Evolutionary conservation across 2,113 vertebrate species (phyloP).

Genomic region (Oreotragus oreotragus): DNA sequence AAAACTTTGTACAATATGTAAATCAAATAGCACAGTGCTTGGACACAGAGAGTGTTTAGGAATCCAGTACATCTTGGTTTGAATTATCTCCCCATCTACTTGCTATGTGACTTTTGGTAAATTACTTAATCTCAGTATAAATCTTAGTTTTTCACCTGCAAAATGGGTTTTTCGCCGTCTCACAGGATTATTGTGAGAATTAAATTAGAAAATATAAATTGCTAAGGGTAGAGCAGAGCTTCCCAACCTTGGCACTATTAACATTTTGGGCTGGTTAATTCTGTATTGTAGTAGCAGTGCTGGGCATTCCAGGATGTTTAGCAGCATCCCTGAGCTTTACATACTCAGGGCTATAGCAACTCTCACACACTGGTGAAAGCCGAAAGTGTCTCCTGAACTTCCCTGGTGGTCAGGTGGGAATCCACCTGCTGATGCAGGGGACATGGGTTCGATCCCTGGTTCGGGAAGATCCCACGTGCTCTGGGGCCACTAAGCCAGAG

Average conservation of each 20-base stretch:
- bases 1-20: not conserved
- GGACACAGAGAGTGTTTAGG: not conserved
- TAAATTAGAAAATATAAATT: not conserved
- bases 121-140: not conserved
- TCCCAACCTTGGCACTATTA: not conserved
- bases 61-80: not conserved
- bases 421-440: not conserved
- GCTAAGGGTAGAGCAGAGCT: not conserved
- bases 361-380: not conserved
- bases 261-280: not conserved
- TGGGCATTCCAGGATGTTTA: not conserved
- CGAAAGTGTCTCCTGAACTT: not conserved
- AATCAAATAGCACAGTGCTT: not conserved
- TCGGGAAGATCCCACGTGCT: not conserved
- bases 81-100: not conserved
- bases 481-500: not conserved
- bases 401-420: not conserved
- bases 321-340: not conserved
- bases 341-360: not conserved
- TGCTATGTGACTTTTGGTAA: not conserved
- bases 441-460: not conserved
- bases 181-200: not conserved
- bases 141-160: not conserved
- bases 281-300: not conserved
- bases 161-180: not conserved